Base-by-base conservation (phyloP, 2,797 vertebrate species). In the Tenualosa ilisha region DNA sequence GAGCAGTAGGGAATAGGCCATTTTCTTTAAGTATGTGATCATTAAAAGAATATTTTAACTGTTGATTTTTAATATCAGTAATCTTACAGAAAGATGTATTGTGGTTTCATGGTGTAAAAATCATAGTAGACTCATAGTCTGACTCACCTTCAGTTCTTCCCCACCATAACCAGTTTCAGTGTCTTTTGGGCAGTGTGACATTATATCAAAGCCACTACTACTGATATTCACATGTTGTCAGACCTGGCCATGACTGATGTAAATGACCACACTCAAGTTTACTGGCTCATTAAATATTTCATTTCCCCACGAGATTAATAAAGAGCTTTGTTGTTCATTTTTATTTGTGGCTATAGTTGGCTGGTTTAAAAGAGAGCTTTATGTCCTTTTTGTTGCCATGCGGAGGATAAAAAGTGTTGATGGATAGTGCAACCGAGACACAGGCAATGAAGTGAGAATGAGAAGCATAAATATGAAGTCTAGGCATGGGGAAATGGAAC, bases 401-500 rank as follows among this genome's bases (percentile, higher is more conserved):
- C 94, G 92, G 96, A 97, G 97, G 96, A 97, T 97, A 97, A 97
- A 97, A 98, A 96, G 96, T 97, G 93, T 96, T 99, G 97, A 98
- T 97, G 96, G 96, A 97, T 98, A 93, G 97, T 90, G 92, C 96
- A 95, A 96, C 94, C 86, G 96, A 97, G 97, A 96, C 97, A 96
- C 95, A 96, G 96, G 96, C 96, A 97, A 96, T 96, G 96, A 97
- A 95, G 95, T 97, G 96, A 97, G 97, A 97, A 99, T 98, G 97
- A 98, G 97, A 96, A 95, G 96, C 97, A 98, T 99, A 99, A 98
- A 98, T 98, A 99, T 97, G 97, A 97, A 97, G 96, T 96, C 96
- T 95, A 93, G 92, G 91, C 92, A 91, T 46, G 91, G 90, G 87
- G 88, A 93, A 93, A 93, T 95, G 90, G 96, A 97, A 98, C 95